Percentiles rank a stretch among this genome's conserved stretches.
phyloP scores from a whole-genome alignment of 35 echinoderm and acorn worm species.

The Ophiothrix spiculata region DNA sequence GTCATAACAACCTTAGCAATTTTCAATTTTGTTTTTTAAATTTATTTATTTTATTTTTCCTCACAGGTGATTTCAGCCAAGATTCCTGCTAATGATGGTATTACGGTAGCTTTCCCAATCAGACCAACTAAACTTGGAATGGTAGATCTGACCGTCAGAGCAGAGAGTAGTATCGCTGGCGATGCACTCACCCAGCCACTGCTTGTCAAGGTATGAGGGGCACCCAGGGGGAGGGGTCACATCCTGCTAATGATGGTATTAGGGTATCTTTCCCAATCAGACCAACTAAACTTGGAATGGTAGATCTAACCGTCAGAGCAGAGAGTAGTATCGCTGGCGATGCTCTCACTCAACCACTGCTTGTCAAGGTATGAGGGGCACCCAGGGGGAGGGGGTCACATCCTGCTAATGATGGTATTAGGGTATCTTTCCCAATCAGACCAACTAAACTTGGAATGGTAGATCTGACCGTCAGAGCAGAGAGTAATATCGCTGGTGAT shows the following conservation, averaged over 20 bases:
- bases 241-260: conserved; percentile 51
- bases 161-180: conserved; percentile 10
- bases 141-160: conserved; percentile 49
- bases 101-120: conserved; percentile 57
- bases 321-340: conserved; percentile 29
- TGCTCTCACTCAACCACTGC: conserved; percentile 48
- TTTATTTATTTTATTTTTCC: too few relatives aligned
- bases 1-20: too few relatives aligned
- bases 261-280: conserved; percentile 59
- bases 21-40: too few relatives aligned
- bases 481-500: conserved; percentile 35
- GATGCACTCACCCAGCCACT: conserved; percentile 64
- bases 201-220: conserved; percentile 81
- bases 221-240: too few relatives aligned
- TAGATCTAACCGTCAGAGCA: conserved; percentile 52
- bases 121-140: conserved; percentile 51
- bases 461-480: conserved; percentile 44
- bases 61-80: not conserved
- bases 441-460: conserved; percentile 61
- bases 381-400: too few relatives aligned
- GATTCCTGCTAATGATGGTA: conserved; percentile 47
- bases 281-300: conserved; percentile 51
- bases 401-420: conserved; percentile 53
- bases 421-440: conserved; percentile 53
- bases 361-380: conserved; percentile 89